Base-by-base conservation (phyloP, 2,888 invertebrate species). In the Mystacides longicornis region DNA sequence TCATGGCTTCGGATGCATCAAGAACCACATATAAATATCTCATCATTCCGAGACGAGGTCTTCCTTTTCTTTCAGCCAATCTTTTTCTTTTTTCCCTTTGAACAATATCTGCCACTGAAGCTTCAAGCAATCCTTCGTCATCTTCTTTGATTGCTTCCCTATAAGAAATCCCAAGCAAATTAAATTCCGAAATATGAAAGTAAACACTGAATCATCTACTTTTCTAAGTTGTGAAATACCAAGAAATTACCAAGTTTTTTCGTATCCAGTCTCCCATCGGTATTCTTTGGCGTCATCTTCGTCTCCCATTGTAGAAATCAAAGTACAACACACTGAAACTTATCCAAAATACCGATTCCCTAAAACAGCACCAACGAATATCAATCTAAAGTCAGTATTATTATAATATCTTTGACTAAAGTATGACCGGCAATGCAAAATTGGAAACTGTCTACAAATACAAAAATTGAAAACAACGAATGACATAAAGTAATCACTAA, bases 111-210 rank as follows among this genome's bases (percentile, higher is more conserved):
- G 92, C 89, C 52, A 98, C 89, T 19, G 93, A 86, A 18, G 90
- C 83, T 69, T 95, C 93, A 65, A 98, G 78, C 63, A 93, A 80
- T 0, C 97, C 98, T 71, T 90, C 88, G 64, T 94, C 92, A 75
- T 97, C 96, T 78, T 98, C 98, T 71, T 92, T 89, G 57, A 99
- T 88, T 18, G 92, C 94, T 72, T 98, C 97, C 93, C 92, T 89
- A 60, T 27, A 20, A 54, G 7, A 18, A 5, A 46, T 20, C 11
- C 27, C 5, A 27, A n/a, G 14, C 37, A 37, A 37, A 16, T n/a
- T 37, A 5, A 27, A 11, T n/a, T 37, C 37, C 14, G 16, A 37
- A 4, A n/a, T 14, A 7, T 37, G 37, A n/a, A 7, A n/a, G 37
- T 3, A 37, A 7, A 37, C 14, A 37, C 14, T 7, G 27, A 7